phyloP scores from a whole-genome alignment of 2,797 vertebrate species.

The Alfaro cultratus region DNA sequence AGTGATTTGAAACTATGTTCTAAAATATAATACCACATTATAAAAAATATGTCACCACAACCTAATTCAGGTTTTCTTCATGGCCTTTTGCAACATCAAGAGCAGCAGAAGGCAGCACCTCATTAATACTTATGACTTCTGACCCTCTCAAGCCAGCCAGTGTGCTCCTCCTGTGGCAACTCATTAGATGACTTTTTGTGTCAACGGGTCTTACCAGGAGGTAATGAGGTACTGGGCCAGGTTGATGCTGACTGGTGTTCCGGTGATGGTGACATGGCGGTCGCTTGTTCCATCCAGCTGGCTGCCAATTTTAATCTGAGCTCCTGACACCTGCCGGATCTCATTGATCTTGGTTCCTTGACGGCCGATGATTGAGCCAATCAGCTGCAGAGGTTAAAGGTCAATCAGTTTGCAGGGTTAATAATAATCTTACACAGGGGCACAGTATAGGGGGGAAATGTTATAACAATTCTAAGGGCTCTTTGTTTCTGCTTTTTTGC shows the following conservation, averaged over 20 bases:
- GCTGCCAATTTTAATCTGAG: constrained; percentile 96
- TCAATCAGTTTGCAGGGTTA: constrained; percentile 6
- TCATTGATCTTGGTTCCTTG: constrained; percentile 98
- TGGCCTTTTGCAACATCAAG: constrained; percentile 51
- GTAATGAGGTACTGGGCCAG: constrained; percentile 98
- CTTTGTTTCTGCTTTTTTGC: too few species aligned
- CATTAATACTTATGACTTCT: constrained; percentile 58
- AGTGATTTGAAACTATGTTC: background rate
- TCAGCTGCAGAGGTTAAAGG: constrained; percentile 78
- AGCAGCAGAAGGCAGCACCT: constrained; percentile 37
- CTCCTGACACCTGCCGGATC: constrained; percentile 95
- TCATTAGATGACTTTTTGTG: constrained; percentile 32
- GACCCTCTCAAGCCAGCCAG: constrained; percentile 49
- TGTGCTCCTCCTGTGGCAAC: constrained; percentile 21
- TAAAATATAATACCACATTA: background rate
- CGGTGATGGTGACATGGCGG: constrained; percentile 92
- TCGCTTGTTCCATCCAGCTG: constrained; percentile 89
- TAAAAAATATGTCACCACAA: background rate
- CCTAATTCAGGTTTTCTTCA: constrained; percentile 18
- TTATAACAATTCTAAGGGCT: too few species aligned
- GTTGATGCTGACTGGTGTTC: constrained; percentile 92
- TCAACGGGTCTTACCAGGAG: constrained; percentile 85
- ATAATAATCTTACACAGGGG: background rate
- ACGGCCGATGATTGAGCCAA: constrained; percentile 95
- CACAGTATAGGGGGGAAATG: too few species aligned